Evolutionary conservation across 64 coral and sea anemone species (phyloP).

Genomic region (Stylophora pistillata): DNA sequence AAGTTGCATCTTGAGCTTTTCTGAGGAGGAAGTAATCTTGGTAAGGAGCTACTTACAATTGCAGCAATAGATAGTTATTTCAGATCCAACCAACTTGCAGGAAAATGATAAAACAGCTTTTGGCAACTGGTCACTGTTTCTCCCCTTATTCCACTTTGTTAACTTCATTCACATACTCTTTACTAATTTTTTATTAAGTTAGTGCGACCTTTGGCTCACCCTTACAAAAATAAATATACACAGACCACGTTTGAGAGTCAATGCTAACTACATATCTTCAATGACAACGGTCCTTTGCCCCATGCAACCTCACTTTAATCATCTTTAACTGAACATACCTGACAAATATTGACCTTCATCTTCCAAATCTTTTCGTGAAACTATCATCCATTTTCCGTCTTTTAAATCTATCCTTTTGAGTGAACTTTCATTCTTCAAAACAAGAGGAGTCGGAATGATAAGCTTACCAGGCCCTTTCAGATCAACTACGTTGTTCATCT

Average conservation of each 20-base stretch:
- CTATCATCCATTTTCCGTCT: slow-evolving; percentile 26
- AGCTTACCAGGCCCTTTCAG: neutral
- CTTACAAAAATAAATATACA: too few species aligned
- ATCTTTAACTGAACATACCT: neutral
- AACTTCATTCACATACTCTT: too few species aligned
- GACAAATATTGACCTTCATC: slow-evolving; percentile 27
- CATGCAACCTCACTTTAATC: neutral
- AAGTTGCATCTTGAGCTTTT: neutral
- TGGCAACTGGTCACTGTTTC: too few species aligned
- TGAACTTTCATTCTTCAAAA: neutral
- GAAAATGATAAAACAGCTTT: too few species aligned
- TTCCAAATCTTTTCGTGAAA: slow-evolving; percentile 3
- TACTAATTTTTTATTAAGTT: too few species aligned
- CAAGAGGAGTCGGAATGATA: slow-evolving; percentile 30
- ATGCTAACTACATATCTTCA: neutral
- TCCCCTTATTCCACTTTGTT: too few species aligned
- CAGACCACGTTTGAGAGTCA: too few species aligned
- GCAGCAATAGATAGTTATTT: too few species aligned
- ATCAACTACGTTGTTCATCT: slow-evolving; percentile 19
- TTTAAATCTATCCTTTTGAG: slow-evolving; percentile 1
- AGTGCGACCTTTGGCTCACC: too few species aligned
- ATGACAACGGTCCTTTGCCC: neutral
- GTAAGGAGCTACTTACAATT: neutral
- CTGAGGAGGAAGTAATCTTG: neutral
- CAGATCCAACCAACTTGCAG: too few species aligned